Conservation (phyloP, 2,113 vertebrate genomes). For the Ancistrus triradiatus region DNA sequence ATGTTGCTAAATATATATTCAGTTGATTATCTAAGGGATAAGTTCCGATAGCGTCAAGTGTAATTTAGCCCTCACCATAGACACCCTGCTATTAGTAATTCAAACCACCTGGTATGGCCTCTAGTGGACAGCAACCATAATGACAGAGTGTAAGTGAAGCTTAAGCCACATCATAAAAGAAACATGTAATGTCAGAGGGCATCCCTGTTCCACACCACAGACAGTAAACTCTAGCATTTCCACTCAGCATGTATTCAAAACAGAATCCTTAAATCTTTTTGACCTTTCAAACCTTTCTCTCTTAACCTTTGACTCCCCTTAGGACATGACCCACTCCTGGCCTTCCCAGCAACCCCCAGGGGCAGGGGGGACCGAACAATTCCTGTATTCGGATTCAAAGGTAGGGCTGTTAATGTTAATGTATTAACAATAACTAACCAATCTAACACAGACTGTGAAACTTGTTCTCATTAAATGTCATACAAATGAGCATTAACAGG, state of each 20-base stretch:
- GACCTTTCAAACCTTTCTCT: slow-evolving; percentile 34
- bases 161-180: background rate
- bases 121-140: slow-evolving; percentile 25
- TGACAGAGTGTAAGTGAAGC: background rate
- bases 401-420: slow-evolving; percentile 58
- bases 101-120: slow-evolving; percentile 14
- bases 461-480: too few relatives aligned
- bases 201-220: background rate
- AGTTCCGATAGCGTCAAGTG: background rate
- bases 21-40: too few relatives aligned
- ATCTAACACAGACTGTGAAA: too few relatives aligned
- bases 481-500: too few relatives aligned
- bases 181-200: background rate
- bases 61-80: background rate
- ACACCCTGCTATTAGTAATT: slow-evolving; percentile 1
- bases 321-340: slow-evolving; percentile 95
- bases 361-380: slow-evolving; percentile 76
- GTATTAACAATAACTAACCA: too few relatives aligned
- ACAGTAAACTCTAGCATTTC: slow-evolving; percentile 4
- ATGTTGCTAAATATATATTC: too few relatives aligned
- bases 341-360: slow-evolving; percentile 80
- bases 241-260: slow-evolving; percentile 1
- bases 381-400: slow-evolving; percentile 79
- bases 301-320: slow-evolving; percentile 56
- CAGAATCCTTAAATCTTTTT: slow-evolving; percentile 30